Percentiles rank a stretch among this genome's conserved stretches.
Evolutionary conservation across 2,888 invertebrate species (phyloP).

Genomic region (Rhaphigaster nebulosa): DNA sequence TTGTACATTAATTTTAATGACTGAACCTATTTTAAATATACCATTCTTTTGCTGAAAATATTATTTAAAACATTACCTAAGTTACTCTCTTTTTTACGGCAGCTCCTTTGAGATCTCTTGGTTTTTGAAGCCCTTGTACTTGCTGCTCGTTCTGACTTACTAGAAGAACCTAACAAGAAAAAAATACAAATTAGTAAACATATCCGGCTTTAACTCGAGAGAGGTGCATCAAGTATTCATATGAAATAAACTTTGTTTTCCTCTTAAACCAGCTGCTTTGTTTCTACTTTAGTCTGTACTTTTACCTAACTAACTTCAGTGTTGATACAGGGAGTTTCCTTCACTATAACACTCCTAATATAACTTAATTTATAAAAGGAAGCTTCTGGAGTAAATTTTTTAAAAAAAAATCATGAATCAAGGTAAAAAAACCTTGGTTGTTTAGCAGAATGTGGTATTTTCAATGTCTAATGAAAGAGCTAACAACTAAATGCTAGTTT

Average conservation of each 20-base stretch:
- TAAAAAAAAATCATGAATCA: too few species aligned
- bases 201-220: not conserved
- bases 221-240: not conserved
- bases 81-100: slow-evolving; percentile 63
- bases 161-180: slow-evolving; percentile 57
- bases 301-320: too few species aligned
- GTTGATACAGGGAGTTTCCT: too few species aligned
- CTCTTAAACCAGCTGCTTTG: not conserved
- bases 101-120: slow-evolving; percentile 67
- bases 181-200: not conserved
- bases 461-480: too few species aligned
- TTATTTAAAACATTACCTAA: slow-evolving; percentile 67
- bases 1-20: not conserved
- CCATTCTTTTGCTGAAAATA: not conserved
- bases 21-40: not conserved
- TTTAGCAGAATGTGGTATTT: too few species aligned
- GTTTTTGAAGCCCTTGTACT: slow-evolving; percentile 47
- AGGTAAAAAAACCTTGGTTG: too few species aligned
- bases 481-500: too few species aligned
- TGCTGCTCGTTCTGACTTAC: slow-evolving; percentile 57
- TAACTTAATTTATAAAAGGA: too few species aligned
- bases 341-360: too few species aligned
- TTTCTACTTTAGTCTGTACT: too few species aligned
- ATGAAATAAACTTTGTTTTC: not conserved
- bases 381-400: too few species aligned